Evolutionary conservation across 2,888 invertebrate species (phyloP), one percentile per base, ranked within the genome.

Genomic region (Eubasilissa splendida): DNA sequence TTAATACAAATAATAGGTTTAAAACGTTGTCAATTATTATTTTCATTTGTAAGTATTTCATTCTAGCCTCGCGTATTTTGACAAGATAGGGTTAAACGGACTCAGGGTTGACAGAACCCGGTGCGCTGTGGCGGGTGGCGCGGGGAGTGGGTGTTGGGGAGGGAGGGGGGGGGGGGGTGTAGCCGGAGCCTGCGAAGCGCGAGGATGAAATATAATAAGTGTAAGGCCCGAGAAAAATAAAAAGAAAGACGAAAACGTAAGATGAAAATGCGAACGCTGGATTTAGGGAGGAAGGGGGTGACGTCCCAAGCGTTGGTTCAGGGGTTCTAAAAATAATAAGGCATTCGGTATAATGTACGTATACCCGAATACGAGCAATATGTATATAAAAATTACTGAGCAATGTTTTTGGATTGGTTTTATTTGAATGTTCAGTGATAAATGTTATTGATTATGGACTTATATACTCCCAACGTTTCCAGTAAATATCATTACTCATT

Each of bases 171-270:
- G 77, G 60, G 60, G 12, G 50, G 42, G 52, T 11, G 9, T 8
- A 22, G 60, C 12, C 56, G 80, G 52, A 71, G 80, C 73, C 71
- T 80, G 70, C 63, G 77, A 74, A 79, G 79, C 77, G 80, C 79
- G 75, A 79, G 81, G 81, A 81, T 81, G 81, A 77, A 83, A 83
- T 81, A 83, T 83, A 83, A 83, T 83, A 83, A 83, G 83, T 80
- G 80, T 81, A 80, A 80, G 80, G 81, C 71, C 68, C 53, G 82
- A 65, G 78, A 63, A 80, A 77, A 79, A 76, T 79, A 80, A 82
- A 77, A 82, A 80, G 79, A 76, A 82, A 77, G 65, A 79, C 22
- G 80, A 80, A 77, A 76, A 75, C 59, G 79, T 80, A 80, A 80
- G 77, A 80, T 76, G 80, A 77, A 80, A 80, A 80, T 80, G 77